phyloP scores from a whole-genome alignment of 1,140 invertebrate genomes.

The Ceratoteleas bidentatus region DNA sequence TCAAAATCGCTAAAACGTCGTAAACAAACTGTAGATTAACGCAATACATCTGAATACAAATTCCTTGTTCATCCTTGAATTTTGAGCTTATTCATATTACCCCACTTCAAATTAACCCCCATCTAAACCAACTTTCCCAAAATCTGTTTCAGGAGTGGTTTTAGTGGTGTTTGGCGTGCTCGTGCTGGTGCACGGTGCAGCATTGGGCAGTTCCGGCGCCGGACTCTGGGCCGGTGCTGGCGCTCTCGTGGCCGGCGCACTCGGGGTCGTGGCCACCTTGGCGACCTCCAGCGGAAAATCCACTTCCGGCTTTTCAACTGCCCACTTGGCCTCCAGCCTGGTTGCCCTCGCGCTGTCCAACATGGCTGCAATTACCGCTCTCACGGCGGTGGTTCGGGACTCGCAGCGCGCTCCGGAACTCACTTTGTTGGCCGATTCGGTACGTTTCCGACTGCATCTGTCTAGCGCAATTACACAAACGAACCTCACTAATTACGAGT shows the following conservation, averaged over 20 bases:
- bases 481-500: background rate
- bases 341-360: constrained; percentile 78
- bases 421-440: constrained; percentile 69
- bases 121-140: no score
- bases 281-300: constrained; percentile 70
- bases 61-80: no score
- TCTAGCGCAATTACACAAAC: background rate
- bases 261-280: constrained; percentile 77
- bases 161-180: constrained; percentile 80
- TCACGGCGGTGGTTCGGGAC: constrained; percentile 77
- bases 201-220: constrained; percentile 78
- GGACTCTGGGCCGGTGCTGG: constrained; percentile 81
- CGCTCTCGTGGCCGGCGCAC: constrained; percentile 77
- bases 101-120: no score
- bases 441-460: constrained; percentile 52
- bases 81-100: no score
- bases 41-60: no score
- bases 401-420: constrained; percentile 75
- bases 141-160: constrained; percentile 73
- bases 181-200: constrained; percentile 79
- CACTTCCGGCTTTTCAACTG: constrained; percentile 75
- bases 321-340: constrained; percentile 76
- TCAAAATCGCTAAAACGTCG: no score
- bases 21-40: no score
- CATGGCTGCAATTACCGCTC: constrained; percentile 78